A percentile compares a stretch with the other conserved stretches of the same genome.
phyloP scores from a whole-genome alignment of 2,797 vertebrate species.

The Centropyge bicolor region DNA sequence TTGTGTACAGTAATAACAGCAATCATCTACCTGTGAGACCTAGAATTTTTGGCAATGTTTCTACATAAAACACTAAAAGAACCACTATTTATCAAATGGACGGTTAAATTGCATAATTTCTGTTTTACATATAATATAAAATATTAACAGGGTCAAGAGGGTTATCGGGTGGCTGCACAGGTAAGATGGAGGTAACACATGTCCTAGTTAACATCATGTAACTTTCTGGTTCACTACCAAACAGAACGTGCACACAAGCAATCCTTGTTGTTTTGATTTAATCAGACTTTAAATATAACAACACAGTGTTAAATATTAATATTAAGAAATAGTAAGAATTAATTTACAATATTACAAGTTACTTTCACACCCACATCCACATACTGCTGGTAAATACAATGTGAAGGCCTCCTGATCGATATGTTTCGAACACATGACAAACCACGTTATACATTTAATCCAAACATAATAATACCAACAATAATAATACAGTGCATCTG shows the following conservation, averaged over 20 bases:
- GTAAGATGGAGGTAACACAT: not conserved
- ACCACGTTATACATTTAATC: not conserved
- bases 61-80: not conserved
- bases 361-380: not conserved
- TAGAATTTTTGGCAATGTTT: not conserved
- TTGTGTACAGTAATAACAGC: not conserved
- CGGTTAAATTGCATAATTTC: not conserved
- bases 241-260: not conserved
- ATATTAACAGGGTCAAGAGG: not conserved
- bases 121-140: not conserved
- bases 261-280: constrained; percentile 49
- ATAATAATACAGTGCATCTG: constrained; percentile 26
- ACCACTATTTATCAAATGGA: not conserved
- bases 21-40: not conserved
- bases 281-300: constrained; percentile 51
- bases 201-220: too few relatives aligned
- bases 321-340: constrained; percentile 20
- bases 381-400: constrained; percentile 41
- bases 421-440: constrained; percentile 56
- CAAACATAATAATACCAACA: constrained; percentile 3
- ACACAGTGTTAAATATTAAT: constrained; percentile 28
- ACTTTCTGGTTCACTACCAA: not conserved
- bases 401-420: constrained; percentile 46
- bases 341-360: constrained; percentile 43
- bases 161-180: not conserved